Evolutionary conservation across 2,888 invertebrate species (phyloP).

Genomic region (Acleris laterana): DNA sequence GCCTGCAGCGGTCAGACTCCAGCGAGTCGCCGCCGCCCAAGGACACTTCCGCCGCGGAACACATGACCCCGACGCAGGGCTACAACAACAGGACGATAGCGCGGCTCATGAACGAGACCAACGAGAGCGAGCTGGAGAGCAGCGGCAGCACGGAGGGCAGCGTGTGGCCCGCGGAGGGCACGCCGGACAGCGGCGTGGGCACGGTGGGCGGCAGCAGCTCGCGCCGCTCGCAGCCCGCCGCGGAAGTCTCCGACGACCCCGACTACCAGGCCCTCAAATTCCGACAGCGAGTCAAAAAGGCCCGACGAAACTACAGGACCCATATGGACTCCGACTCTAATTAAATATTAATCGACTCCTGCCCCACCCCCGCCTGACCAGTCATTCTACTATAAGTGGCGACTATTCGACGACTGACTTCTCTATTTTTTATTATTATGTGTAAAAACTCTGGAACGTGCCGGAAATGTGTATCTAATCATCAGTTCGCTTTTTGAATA

Average conservation of each 20-base stretch:
- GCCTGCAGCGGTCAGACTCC: conserved; percentile 63
- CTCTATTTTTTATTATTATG: conserved; percentile 41
- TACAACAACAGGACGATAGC: conserved; percentile 67
- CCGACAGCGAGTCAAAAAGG: conserved; percentile 85
- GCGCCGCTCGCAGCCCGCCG: conserved; percentile 52
- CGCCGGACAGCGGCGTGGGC: conserved; percentile 74
- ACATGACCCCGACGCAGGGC: conserved; percentile 55
- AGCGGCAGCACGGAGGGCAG: conserved; percentile 75
- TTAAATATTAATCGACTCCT: conserved; percentile 60
- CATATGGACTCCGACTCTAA: conserved; percentile 88
- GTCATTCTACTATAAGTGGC: conserved; percentile 41
- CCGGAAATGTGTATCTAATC: conserved; percentile 31
- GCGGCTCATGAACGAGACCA: conserved; percentile 78
- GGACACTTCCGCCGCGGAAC: conserved; percentile 49
- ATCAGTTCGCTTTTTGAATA: conserved; percentile 51
- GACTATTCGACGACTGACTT: conserved; percentile 48
- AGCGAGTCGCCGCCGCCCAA: conserved; percentile 74
- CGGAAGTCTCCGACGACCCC: conserved; percentile 70
- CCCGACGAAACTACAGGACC: conserved; percentile 86
- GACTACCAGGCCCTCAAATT: conserved; percentile 82
- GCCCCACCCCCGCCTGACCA: conserved; percentile 37
- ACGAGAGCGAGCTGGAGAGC: conserved; percentile 80
- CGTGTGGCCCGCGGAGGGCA: conserved; percentile 56
- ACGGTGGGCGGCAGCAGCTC: conserved; percentile 68
- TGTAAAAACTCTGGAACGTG: conserved; percentile 30